These are phyloP conservation scores for Eupithecia centaureata DNA, from an alignment of 2,888 invertebrate species.

Conservation along the genomic window DNA sequence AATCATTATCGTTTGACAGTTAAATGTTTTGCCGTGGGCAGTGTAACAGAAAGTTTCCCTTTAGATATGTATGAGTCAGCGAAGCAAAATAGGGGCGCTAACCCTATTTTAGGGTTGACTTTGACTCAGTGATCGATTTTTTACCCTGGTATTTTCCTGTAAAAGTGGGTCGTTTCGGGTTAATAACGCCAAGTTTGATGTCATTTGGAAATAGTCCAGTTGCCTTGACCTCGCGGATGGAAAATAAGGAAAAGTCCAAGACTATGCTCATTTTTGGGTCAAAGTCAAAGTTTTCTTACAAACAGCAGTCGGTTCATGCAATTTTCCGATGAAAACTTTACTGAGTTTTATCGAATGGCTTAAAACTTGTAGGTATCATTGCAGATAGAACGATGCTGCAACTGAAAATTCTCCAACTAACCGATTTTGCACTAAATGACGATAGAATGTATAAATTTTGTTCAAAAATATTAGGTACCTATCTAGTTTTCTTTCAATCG, in stretches of 20 bases:
- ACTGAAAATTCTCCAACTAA: neutral
- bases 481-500: neutral
- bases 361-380: neutral
- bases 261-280: neutral
- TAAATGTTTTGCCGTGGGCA: slow-evolving; percentile 9
- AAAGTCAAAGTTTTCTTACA: neutral
- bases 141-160: slow-evolving; percentile 52
- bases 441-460: neutral
- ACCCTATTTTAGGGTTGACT: slow-evolving; percentile 62
- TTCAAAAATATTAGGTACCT: neutral
- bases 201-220: slow-evolving; percentile 39
- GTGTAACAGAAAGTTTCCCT: slow-evolving; percentile 36
- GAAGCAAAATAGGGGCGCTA: slow-evolving; percentile 59
- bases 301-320: neutral
- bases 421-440: neutral
- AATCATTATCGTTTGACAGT: slow-evolving; percentile 41
- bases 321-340: neutral
- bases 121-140: slow-evolving; percentile 71
- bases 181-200: slow-evolving; percentile 32
- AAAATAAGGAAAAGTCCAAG: slow-evolving; percentile 7
- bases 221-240: slow-evolving; percentile 41
- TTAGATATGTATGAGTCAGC: slow-evolving; percentile 61
- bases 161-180: slow-evolving; percentile 49
- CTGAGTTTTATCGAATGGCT: neutral
- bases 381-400: neutral